phyloP scores from a whole-genome alignment of 2,888 invertebrate species.

The Buathra laborator region DNA sequence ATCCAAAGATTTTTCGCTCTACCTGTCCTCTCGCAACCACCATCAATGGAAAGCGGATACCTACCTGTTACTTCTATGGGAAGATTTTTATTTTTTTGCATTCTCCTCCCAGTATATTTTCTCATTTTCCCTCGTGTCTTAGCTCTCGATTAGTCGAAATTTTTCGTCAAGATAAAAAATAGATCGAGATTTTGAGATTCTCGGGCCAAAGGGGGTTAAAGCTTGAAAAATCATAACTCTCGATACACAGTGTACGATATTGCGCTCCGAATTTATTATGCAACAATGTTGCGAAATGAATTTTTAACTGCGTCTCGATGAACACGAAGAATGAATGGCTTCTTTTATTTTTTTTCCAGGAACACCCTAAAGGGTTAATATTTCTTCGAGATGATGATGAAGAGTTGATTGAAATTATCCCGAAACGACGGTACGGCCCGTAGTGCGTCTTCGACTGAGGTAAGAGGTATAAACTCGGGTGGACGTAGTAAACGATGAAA shows the following conservation, averaged over 20 bases:
- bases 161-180: slow-evolving; percentile 3
- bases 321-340: not conserved
- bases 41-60: slow-evolving; percentile 83
- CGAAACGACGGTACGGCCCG: slow-evolving; percentile 69
- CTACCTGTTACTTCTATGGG: slow-evolving; percentile 84
- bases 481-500: slow-evolving; percentile 70
- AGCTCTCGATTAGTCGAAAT: slow-evolving; percentile 7
- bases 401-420: slow-evolving; percentile 72
- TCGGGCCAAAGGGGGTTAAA: slow-evolving; percentile 4
- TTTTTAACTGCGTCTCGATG: not conserved
- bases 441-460: slow-evolving; percentile 60
- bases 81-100: slow-evolving; percentile 76
- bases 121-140: slow-evolving; percentile 25
- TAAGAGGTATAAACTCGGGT: slow-evolving; percentile 32
- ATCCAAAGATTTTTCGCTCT: slow-evolving; percentile 73
- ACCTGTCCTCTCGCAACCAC: slow-evolving; percentile 77
- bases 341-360: not conserved
- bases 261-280: not conserved
- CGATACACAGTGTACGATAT: too few species aligned
- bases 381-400: slow-evolving; percentile 39
- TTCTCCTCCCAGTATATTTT: slow-evolving; percentile 30
- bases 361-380: not conserved
- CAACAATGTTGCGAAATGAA: not conserved
- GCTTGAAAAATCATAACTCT: not conserved
- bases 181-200: not conserved